Evolutionary conservation across 1,140 invertebrate genomes (phyloP).

Genomic region (Ceratina australensis): DNA sequence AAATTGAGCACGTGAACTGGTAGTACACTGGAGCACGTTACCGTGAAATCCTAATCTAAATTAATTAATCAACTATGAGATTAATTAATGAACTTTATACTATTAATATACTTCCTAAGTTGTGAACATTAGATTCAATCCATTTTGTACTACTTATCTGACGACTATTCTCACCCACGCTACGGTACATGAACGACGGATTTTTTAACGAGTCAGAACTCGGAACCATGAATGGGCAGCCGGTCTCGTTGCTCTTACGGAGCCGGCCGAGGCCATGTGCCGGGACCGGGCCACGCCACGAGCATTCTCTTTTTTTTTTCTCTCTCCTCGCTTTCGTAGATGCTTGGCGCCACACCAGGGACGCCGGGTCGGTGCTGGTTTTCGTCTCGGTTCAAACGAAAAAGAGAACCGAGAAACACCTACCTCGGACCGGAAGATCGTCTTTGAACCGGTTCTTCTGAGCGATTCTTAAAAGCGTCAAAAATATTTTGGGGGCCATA

Average conservation of each 20-base stretch:
- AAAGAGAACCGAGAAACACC: constrained; percentile 2
- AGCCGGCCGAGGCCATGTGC: background rate
- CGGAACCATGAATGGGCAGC: constrained; percentile 58
- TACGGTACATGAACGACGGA: constrained; percentile 37
- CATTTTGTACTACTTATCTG: too few relatives aligned
- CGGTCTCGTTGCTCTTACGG: constrained; percentile 37
- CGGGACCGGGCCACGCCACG: background rate
- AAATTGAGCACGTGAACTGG: too few relatives aligned
- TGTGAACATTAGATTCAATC: too few relatives aligned
- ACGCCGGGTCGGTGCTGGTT: background rate
- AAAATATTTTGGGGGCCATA: background rate
- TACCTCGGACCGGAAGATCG: background rate
- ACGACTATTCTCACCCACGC: constrained; percentile 55
- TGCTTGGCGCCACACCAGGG: constrained; percentile 48
- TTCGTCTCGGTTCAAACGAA: constrained; percentile 5
- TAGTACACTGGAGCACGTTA: too few relatives aligned
- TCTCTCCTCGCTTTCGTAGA: constrained; percentile 38
- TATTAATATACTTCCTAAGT: too few relatives aligned
- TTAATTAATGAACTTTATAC: too few relatives aligned
- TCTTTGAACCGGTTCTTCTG: background rate
- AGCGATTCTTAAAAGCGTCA: background rate
- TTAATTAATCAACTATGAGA: too few relatives aligned
- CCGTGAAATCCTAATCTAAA: too few relatives aligned
- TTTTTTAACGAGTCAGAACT: constrained; percentile 58
- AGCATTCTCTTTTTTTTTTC: constrained; percentile 21